Evolutionary conservation across 2,113 vertebrate genomes (phyloP).

Genomic region (cattle (Bos taurus)): DNA sequence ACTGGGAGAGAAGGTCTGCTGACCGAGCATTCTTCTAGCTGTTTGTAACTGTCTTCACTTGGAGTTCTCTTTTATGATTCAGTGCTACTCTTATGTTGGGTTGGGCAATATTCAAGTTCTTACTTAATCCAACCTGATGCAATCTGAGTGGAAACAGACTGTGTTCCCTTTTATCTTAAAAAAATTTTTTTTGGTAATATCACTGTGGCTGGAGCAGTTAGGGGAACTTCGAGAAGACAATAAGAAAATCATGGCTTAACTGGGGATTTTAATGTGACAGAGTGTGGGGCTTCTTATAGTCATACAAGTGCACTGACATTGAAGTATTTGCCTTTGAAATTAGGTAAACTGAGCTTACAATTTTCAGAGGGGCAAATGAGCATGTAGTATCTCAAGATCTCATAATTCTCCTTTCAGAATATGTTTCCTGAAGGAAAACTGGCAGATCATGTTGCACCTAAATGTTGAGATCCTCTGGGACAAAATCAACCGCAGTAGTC

Average conservation of each 20-base stretch:
- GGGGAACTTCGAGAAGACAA: neutral
- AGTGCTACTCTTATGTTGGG: neutral
- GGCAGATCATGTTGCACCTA: neutral
- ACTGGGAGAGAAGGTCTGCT: neutral
- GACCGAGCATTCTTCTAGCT: neutral
- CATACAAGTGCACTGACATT: neutral
- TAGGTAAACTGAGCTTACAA: neutral
- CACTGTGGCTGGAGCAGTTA: neutral
- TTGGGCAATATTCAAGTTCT: neutral
- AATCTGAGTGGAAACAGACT: neutral
- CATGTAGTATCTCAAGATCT: neutral
- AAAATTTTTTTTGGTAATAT: neutral
- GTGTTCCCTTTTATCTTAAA: neutral
- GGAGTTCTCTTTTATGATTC: neutral
- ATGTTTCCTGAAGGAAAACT: conserved; percentile 8
- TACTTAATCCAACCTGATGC: neutral
- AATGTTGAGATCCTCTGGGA: neutral
- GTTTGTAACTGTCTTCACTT: neutral
- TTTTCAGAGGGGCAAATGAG: neutral
- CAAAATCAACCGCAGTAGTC: neutral
- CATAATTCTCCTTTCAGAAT: neutral
- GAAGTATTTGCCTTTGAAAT: conserved; percentile 23
- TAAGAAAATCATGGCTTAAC: neutral
- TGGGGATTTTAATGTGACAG: neutral
- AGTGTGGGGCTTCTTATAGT: neutral